These are phyloP conservation scores for Amphimedon queenslandica DNA, from an alignment of 37 sponge, comb jelly and placozoan species.

Conservation along the genomic window DNA sequence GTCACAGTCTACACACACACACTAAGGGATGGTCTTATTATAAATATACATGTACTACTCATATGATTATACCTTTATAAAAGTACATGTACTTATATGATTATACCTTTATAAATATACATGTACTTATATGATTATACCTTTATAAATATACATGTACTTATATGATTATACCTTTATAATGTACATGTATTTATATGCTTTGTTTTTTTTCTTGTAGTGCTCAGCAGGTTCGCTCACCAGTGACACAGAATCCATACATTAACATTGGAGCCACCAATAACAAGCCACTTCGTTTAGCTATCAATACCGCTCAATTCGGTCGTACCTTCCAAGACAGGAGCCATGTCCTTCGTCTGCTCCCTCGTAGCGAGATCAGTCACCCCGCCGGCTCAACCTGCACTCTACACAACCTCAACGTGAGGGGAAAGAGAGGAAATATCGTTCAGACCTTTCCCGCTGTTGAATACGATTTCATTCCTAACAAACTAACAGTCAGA, in stretches of 20 bases:
- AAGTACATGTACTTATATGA: too few relatives aligned
- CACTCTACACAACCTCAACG: constrained; percentile 88
- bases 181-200: not conserved
- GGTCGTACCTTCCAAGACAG: constrained; percentile 97
- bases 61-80: not conserved
- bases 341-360: constrained; percentile 59
- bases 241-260: constrained; percentile 87
- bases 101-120: not conserved
- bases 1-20: not conserved
- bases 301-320: constrained; percentile 97
- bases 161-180: too few relatives aligned
- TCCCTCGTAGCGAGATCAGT: constrained; percentile 22
- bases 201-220: constrained; percentile 21
- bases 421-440: constrained; percentile 97
- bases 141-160: not conserved
- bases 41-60: not conserved
- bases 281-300: constrained; percentile 84
- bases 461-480: constrained; percentile 99
- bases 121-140: too few relatives aligned
- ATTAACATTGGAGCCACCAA: constrained; percentile 81
- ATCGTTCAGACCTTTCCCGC: constrained; percentile 95
- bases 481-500: constrained; percentile 66
- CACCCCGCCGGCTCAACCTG: constrained; percentile 6
- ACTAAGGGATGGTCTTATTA: not conserved
- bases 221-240: constrained; percentile 70